These are phyloP conservation scores for Platorchestia sp. DNA, from an alignment of 1,140 invertebrate genomes.

Conservation along the genomic window DNA sequence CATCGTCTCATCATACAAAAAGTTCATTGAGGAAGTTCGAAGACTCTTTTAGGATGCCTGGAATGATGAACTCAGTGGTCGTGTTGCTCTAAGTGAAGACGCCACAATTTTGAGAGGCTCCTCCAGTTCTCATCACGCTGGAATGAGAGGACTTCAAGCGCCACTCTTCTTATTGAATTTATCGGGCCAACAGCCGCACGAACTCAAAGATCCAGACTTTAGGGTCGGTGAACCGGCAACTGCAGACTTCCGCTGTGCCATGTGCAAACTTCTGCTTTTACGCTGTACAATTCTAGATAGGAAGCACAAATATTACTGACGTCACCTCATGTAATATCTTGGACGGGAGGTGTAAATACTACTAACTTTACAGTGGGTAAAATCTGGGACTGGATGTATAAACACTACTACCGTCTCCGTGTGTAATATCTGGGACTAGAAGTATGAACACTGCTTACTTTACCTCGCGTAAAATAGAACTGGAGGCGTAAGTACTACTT, in stretches of 20 bases:
- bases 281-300: too few species aligned
- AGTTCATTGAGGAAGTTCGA: not conserved
- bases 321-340: not conserved
- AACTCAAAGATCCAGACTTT: not conserved
- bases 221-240: not conserved
- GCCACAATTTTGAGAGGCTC: not conserved
- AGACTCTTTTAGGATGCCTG: not conserved
- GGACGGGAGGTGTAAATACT: not conserved
- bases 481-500: too few species aligned
- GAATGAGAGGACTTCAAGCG: constrained; percentile 17
- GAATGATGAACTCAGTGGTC: not conserved
- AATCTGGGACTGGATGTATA: too few species aligned
- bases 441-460: too few species aligned
- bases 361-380: not conserved
- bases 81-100: not conserved
- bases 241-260: not conserved
- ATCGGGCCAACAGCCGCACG: not conserved
- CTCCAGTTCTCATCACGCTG: constrained; percentile 14
- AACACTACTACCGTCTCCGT: too few species aligned
- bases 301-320: too few species aligned
- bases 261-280: not conserved
- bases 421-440: too few species aligned
- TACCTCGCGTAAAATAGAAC: too few species aligned
- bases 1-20: not conserved
- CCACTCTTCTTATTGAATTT: not conserved